Base-by-base conservation (phyloP, 1,140 invertebrate genomes). In the Pseudomyrmex flavicornis region DNA sequence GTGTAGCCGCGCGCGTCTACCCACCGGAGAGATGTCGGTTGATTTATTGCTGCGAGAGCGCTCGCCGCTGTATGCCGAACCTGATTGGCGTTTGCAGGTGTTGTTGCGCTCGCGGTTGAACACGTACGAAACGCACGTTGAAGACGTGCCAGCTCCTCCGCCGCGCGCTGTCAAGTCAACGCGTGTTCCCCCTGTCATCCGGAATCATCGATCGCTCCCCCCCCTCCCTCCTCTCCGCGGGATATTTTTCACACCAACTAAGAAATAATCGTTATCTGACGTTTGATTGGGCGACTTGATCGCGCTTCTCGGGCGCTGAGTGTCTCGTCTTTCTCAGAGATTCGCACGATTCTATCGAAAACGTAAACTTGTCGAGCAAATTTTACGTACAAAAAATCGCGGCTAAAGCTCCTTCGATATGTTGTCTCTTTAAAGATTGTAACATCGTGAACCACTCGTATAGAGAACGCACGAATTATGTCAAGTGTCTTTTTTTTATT, bases 21-120 rank as follows among this genome's bases (percentile, higher is more conserved):
- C 74, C 86, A 88, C 85, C 66, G 88, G 82, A 88, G 87, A 90
- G 89, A 89, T 84, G 88, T 77, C 83, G 79, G 68, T 87, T 93
- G 92, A 93, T 93, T 92, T 92, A 93, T 92, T 86, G 73, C 84
- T 66, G 48, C 65, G 76, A 54, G 56, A 54, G 56, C 84, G 26
- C 48, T 62, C 56, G 62, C 35, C 63, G 63, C 46, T 50, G 65
- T 83, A 90, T 83, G 88, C 85, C 88, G 85, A 76, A 86, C 84
- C 86, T 91, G 91, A 92, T 92, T 91, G 90, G 91, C 83, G 85
- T 86, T 82, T 82, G 62, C 91, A 91, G 91, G 92, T 92, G 91
- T 89, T 91, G 83, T 82, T 35, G 83, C 84, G 83, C 82, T 69
- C 77, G 46, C 56, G 68, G 10, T 17, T 68, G 74, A 52, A 52